Evolutionary conservation across 2,113 vertebrate genomes (phyloP).

Genomic region (Hemichromis elongatus): DNA sequence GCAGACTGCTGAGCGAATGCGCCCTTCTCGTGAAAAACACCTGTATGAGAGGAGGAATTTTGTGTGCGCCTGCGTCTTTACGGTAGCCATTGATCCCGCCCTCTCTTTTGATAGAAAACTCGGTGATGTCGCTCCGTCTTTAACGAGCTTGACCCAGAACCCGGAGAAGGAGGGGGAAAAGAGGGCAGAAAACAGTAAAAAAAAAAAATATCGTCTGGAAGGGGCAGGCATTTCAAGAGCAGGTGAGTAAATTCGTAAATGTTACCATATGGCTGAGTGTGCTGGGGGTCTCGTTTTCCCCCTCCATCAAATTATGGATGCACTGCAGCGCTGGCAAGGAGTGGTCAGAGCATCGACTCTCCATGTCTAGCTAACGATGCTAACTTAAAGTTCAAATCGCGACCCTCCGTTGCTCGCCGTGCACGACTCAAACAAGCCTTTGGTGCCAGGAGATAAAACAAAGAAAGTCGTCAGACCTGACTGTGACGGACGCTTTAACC

Average conservation of each 20-base stretch:
- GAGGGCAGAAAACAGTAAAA: constrained; percentile 21
- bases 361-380: constrained; percentile 25
- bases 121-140: constrained; percentile 57
- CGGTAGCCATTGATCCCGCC: constrained; percentile 62
- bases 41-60: constrained; percentile 17
- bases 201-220: not conserved
- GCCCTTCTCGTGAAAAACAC: constrained; percentile 18
- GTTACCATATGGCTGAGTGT: not conserved
- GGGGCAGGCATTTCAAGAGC: not conserved
- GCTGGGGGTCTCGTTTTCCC: not conserved
- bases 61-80: constrained; percentile 31
- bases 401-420: not conserved
- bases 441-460: rapidly evolving
- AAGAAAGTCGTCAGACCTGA: not conserved
- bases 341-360: constrained; percentile 59
- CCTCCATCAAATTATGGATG: not conserved
- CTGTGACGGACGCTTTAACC: not conserved
- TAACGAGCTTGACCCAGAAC: constrained; percentile 62
- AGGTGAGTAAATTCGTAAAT: constrained; percentile 34
- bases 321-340: constrained; percentile 70
- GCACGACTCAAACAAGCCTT: rapidly evolving
- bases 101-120: constrained; percentile 54
- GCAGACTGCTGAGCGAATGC: not conserved
- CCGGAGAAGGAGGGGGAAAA: constrained; percentile 40
- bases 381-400: constrained; percentile 3